Conservation (phyloP, 2,113 vertebrate species). For the Alectura lathami region DNA sequence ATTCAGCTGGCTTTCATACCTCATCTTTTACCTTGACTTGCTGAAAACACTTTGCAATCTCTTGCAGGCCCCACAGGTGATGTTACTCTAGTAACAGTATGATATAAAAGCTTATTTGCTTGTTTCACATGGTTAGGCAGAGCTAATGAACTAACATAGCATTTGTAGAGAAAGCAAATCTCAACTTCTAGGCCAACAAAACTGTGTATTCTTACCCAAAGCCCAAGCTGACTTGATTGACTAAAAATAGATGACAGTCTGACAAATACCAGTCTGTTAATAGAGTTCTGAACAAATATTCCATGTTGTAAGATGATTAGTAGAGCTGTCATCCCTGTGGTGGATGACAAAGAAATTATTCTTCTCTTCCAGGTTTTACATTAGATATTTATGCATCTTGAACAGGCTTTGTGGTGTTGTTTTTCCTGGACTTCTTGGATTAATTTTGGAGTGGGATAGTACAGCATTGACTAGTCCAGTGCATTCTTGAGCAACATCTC, state of each 20-base stretch:
- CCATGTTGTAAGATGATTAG: neutral
- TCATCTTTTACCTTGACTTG: neutral
- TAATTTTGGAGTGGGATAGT: neutral
- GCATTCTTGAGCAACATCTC: neutral
- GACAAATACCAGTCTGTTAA: neutral
- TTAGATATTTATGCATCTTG: neutral
- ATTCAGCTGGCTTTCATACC: neutral
- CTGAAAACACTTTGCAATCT: neutral
- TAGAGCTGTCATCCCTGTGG: neutral
- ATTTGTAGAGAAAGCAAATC: neutral
- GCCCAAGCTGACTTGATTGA: neutral
- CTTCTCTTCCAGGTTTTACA: neutral
- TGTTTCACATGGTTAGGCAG: neutral
- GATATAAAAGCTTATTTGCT: neutral
- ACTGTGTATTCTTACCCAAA: neutral
- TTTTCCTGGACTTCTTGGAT: neutral
- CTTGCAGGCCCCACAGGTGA: neutral
- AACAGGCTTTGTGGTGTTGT: neutral
- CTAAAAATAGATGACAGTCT: neutral
- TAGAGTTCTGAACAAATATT: neutral
- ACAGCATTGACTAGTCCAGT: neutral
- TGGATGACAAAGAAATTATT: neutral
- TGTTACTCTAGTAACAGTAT: neutral
- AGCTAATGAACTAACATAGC: neutral
- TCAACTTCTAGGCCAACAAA: neutral